Base-by-base conservation (phyloP, 1,140 invertebrate genomes). In the Homarus americanus region DNA sequence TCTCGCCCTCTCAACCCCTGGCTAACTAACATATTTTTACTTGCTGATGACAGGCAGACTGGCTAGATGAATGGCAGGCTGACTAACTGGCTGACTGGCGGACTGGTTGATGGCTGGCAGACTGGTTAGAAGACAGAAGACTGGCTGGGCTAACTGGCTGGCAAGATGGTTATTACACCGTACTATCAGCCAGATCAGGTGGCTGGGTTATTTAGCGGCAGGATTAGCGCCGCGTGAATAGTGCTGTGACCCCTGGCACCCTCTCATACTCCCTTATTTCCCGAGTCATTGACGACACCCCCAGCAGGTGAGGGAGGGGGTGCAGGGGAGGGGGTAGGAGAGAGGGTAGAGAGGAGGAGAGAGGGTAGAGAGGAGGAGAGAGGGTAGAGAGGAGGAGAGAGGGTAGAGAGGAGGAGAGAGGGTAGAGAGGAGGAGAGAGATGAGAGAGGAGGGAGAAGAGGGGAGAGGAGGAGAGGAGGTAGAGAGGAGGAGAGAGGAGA, bases 171-270 rank as follows among this genome's bases (percentile, higher is more conserved):
- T 38, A 49, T 36, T 49, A n/a, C n/a, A n/a, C n/a, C n/a, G n/a
- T n/a, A 84, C 69, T 84, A 72, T 75, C 83, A 49, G 10, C 32
- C 69, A 75, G 83, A 85, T 85, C 83, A 85, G 66, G 66, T 85
- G 69, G 82, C 36, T 44, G 44, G 40, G 40, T 75, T 85, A 85
- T 85, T 85, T 85, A 85, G 69, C 53, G 40, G 69, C 41, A 72
- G 83, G 83, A 75, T 85, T 53, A 85, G 83, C 44, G 7, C 15
- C 69, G 76, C 83, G 20, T 32, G 40, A 72, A 40, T 73, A 75
- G 40, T 49, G 69, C 34, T 69, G 72, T 66, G 40, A 44, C 83
- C 82, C 41, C 83, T 85, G 83, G 83, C 83, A 49, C 69, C 75
- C 83, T 24, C 53, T 66, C 32, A 32, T 66, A 7, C 63, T 12